Percentiles rank a stretch among this genome's conserved stretches.
Evolutionary conservation across 1,140 invertebrate species (phyloP).

Genomic region (Cydia pomonella): DNA sequence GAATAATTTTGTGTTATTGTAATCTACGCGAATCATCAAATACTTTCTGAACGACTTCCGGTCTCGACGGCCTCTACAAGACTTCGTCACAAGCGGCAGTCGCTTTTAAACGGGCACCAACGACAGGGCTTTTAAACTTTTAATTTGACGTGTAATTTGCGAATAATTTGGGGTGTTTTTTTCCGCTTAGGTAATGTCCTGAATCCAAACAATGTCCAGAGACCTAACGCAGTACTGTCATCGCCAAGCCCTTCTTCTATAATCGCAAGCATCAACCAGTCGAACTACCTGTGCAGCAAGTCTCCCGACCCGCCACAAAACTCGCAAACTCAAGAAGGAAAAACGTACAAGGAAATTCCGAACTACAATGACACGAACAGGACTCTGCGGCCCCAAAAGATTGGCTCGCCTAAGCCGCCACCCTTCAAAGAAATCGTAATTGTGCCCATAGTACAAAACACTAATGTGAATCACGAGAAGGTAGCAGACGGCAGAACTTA

Average conservation of each 20-base stretch:
- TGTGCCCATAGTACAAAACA: slow-evolving; percentile 51
- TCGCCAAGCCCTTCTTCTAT: slow-evolving; percentile 76
- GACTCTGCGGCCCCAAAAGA: slow-evolving; percentile 14
- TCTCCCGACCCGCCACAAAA: slow-evolving; percentile 42
- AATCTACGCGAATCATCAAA: too few relatives aligned
- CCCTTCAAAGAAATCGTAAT: slow-evolving; percentile 64
- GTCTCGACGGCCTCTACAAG: too few relatives aligned
- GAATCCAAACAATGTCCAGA: slow-evolving; percentile 56
- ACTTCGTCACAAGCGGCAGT: too few relatives aligned
- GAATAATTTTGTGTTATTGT: too few relatives aligned
- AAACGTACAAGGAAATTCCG: slow-evolving; percentile 47
- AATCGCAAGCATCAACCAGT: slow-evolving; percentile 74
- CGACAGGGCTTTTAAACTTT: too few relatives aligned
- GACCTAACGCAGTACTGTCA: slow-evolving; percentile 66
- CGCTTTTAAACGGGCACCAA: too few relatives aligned
- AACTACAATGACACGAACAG: slow-evolving; percentile 42
- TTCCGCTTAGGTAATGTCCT: slow-evolving; percentile 38
- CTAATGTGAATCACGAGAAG: slow-evolving; percentile 33
- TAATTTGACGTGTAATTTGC: too few relatives aligned
- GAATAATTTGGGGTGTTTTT: background rate
- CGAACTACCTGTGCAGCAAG: slow-evolving; percentile 71
- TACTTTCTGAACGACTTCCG: too few relatives aligned
- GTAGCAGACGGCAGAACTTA: slow-evolving; percentile 19
- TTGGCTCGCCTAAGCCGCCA: slow-evolving; percentile 35
- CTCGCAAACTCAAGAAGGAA: slow-evolving; percentile 34